Evolutionary conservation across 2,797 vertebrate genomes (phyloP).

Genomic region (Notolepis coatsorum): DNA sequence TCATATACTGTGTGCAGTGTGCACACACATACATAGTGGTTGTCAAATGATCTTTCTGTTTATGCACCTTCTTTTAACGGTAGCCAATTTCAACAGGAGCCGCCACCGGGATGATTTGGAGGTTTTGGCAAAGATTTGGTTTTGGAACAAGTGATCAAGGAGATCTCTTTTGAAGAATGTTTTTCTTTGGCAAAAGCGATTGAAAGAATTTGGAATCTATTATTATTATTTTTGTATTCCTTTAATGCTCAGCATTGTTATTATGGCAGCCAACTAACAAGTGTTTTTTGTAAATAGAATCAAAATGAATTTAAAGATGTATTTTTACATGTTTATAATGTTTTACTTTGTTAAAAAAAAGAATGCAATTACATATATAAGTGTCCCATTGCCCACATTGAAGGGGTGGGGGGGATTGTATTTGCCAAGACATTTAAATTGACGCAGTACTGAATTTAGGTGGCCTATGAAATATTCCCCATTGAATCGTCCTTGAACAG

Average conservation of each 20-base stretch:
- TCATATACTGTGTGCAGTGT: background rate
- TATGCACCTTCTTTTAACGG: background rate
- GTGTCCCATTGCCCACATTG: conserved; percentile 19
- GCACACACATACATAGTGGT: background rate
- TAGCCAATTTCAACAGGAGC: conserved; percentile 2
- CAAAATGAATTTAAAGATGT: conserved; percentile 48
- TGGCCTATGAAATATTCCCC: conserved; percentile 14
- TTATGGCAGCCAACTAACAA: background rate
- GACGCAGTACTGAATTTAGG: conserved; percentile 3
- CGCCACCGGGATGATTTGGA: background rate
- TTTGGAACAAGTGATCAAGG: conserved; percentile 6
- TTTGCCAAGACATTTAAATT: background rate
- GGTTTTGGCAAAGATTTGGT: background rate
- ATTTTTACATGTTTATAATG: conserved; percentile 76
- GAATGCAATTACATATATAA: conserved; percentile 19
- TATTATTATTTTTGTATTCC: conserved; percentile 19
- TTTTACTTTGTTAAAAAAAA: conserved; percentile 60
- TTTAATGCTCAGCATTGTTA: background rate
- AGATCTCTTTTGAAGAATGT: conserved; percentile 20
- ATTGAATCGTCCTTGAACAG: background rate
- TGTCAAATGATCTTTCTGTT: background rate
- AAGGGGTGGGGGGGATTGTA: background rate
- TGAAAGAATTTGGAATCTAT: conserved; percentile 2
- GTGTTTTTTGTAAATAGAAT: conserved; percentile 66
- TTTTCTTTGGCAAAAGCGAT: background rate